phyloP scores from a whole-genome alignment of 2,797 vertebrate genomes.

The Apodemus agrarius region DNA sequence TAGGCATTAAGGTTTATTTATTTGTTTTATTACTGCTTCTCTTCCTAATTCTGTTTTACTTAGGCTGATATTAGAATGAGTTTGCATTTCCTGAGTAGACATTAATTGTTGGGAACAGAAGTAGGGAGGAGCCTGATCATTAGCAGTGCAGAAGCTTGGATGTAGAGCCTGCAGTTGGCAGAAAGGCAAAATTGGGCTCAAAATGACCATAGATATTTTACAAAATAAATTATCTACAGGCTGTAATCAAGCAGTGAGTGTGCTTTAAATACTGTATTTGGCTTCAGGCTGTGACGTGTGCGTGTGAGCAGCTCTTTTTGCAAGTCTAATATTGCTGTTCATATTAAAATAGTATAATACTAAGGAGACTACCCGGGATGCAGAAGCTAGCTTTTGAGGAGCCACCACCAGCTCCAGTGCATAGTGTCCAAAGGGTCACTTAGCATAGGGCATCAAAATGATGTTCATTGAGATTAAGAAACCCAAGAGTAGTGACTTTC shows the following conservation, averaged over 20 bases:
- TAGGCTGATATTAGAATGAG: slow-evolving; percentile 67
- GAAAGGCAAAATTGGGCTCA: slow-evolving; percentile 34
- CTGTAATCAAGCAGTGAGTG: slow-evolving; percentile 51
- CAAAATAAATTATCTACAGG: slow-evolving; percentile 62
- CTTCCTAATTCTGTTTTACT: slow-evolving; percentile 67
- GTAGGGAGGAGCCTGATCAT: not conserved
- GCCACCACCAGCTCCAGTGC: not conserved
- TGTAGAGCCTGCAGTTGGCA: slow-evolving; percentile 10
- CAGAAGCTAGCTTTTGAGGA: slow-evolving; percentile 40
- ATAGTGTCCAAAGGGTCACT: not conserved
- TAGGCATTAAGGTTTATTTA: slow-evolving; percentile 58
- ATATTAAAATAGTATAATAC: slow-evolving; percentile 18
- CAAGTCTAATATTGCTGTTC: slow-evolving; percentile 61
- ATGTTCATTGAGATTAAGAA: slow-evolving; percentile 23
- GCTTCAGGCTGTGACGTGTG: slow-evolving; percentile 45
- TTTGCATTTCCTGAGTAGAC: slow-evolving; percentile 71
- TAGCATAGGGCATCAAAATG: not conserved
- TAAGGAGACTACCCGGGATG: not conserved
- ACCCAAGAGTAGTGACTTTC: not conserved
- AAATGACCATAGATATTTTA: slow-evolving; percentile 68
- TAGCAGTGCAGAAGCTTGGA: not conserved
- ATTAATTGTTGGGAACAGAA: slow-evolving; percentile 61
- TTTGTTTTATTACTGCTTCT: slow-evolving; percentile 57
- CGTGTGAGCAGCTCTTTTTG: slow-evolving; percentile 46
- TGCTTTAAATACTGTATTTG: slow-evolving; percentile 58